Conservation (phyloP, 2,797 vertebrate genomes). For the Rhabdomys pumilio region DNA sequence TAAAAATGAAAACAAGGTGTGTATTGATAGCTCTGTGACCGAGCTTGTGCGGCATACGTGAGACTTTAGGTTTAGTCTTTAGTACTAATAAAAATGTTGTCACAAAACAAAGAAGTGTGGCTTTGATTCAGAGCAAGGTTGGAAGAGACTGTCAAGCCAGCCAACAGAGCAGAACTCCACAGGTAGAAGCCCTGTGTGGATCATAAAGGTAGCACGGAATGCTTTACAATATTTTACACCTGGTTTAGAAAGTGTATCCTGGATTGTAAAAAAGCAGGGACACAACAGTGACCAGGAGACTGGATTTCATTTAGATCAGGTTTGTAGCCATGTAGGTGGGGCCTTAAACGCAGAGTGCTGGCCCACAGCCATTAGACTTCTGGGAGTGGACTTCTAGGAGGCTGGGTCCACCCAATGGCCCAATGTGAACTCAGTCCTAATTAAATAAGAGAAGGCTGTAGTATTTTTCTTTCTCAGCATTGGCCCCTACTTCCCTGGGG, state of each 20-base stretch:
- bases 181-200: not conserved
- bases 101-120: not conserved
- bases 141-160: not conserved
- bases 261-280: not conserved
- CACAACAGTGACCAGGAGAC: not conserved
- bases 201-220: not conserved
- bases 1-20: not conserved
- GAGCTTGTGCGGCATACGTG: not conserved
- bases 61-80: not conserved
- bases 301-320: not conserved
- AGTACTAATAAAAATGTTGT: not conserved
- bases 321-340: not conserved
- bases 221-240: not conserved
- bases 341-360: not conserved
- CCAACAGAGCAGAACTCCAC: not conserved
- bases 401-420: not conserved
- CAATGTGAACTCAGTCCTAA: rapidly evolving
- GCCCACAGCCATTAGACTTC: not conserved
- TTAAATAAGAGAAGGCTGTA: no score
- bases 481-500: no score
- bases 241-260: not conserved
- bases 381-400: rapidly evolving
- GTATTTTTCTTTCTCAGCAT: no score
- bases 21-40: not conserved
- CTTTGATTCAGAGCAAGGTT: not conserved